Conservation (phyloP, 2,888 invertebrate species). For the Carterocephalus palaemon region DNA sequence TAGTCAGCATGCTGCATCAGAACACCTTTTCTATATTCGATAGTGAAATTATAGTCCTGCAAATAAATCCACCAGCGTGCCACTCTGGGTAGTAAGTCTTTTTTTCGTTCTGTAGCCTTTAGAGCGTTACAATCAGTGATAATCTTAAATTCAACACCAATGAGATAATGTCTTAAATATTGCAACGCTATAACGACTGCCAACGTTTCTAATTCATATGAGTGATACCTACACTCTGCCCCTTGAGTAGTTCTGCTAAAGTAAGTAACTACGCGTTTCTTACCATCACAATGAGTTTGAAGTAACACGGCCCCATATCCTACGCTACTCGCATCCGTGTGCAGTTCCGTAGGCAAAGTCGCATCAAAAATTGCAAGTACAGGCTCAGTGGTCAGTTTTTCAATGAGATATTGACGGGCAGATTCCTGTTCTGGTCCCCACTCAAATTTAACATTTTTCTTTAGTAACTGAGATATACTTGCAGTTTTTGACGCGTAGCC, state of each 20-base stretch:
- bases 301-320: slow-evolving; percentile 29
- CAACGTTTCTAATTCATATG: slow-evolving; percentile 31
- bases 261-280: slow-evolving; percentile 25
- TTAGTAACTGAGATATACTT: slow-evolving; percentile 19
- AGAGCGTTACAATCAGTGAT: slow-evolving; percentile 42
- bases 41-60: neutral
- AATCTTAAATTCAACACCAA: slow-evolving; percentile 30
- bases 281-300: slow-evolving; percentile 20
- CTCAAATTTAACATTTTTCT: slow-evolving; percentile 21
- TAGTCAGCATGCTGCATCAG: neutral
- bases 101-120: slow-evolving; percentile 35
- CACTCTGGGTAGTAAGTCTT: slow-evolving; percentile 38
- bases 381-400: slow-evolving; percentile 22
- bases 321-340: slow-evolving; percentile 27
- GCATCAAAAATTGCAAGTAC: slow-evolving; percentile 27
- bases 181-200: slow-evolving; percentile 31
- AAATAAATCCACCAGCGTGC: slow-evolving; percentile 38
- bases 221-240: slow-evolving; percentile 29
- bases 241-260: slow-evolving; percentile 30
- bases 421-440: slow-evolving; percentile 27
- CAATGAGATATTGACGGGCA: slow-evolving; percentile 21
- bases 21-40: neutral
- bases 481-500: slow-evolving; percentile 23
- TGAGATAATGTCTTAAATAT: slow-evolving; percentile 30
- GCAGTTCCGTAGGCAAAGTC: slow-evolving; percentile 23